Conservation (phyloP, 2,797 vertebrate species). For the Rhodeus uyekii region DNA sequence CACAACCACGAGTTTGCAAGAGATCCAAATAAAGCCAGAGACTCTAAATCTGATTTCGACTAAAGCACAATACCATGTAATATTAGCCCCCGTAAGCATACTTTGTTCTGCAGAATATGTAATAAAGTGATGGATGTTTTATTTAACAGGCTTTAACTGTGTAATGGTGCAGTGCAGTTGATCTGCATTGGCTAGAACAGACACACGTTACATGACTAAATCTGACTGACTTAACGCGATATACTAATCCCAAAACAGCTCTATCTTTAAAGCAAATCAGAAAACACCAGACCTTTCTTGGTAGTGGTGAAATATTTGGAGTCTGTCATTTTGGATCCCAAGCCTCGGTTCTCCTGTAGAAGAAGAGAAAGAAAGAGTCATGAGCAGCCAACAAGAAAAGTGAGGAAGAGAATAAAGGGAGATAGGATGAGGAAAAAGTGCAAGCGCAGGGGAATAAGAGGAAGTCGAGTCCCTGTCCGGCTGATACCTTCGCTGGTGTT, state of each 20-base stretch:
- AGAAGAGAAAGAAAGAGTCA: constrained; percentile 52
- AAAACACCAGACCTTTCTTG: constrained; percentile 87
- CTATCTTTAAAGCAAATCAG: neutral
- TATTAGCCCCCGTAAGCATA: neutral
- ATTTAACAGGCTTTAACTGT: neutral
- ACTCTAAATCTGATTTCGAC: neutral
- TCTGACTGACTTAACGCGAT: neutral
- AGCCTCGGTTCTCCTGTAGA: constrained; percentile 79
- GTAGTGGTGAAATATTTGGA: constrained; percentile 99
- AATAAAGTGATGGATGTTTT: neutral
- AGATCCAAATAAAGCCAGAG: constrained; percentile 18
- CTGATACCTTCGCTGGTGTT: constrained; percentile 45
- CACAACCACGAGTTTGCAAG: neutral
- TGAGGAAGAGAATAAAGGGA: constrained; percentile 47
- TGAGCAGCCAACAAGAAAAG: constrained; percentile 9
- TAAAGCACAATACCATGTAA: neutral
- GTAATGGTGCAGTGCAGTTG: neutral
- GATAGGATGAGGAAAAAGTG: constrained; percentile 72
- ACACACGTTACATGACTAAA: neutral
- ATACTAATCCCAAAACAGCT: neutral
- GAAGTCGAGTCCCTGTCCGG: constrained; percentile 65
- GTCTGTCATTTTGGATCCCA: constrained; percentile 94
- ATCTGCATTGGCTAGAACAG: neutral
- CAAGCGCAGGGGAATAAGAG: constrained; percentile 65
- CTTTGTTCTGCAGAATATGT: neutral